Percentiles rank a stretch among this genome's conserved stretches.
Conservation (phyloP, 2,797 vertebrate species). For the Mormyrus proboscirostris region DNA sequence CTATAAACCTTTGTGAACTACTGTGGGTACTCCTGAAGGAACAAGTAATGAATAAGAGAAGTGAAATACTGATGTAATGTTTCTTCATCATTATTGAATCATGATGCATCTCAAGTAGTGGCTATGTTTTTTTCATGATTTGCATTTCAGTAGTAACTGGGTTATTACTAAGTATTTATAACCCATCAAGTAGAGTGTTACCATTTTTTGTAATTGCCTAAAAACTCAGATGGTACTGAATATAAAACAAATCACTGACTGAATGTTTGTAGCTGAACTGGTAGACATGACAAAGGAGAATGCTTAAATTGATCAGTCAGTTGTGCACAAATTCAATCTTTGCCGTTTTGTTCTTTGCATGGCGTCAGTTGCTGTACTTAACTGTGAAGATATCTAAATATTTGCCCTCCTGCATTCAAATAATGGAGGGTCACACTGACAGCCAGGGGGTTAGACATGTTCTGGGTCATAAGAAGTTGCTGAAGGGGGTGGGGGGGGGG, state of each 20-base stretch:
- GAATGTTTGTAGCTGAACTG: background rate
- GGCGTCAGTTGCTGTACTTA: background rate
- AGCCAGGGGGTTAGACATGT: background rate
- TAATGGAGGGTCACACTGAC: background rate
- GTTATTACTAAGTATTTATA: background rate
- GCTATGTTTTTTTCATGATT: background rate
- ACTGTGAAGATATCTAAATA: background rate
- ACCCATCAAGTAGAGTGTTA: background rate
- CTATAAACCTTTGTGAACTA: background rate
- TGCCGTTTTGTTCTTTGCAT: background rate
- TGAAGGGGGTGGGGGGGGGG: background rate
- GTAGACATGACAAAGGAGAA: background rate
- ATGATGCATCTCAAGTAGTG: background rate
- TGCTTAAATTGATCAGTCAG: background rate
- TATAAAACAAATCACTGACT: background rate
- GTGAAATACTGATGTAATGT: background rate
- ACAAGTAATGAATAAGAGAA: background rate
- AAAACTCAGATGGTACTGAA: background rate
- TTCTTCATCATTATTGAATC: background rate
- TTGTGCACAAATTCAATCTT: background rate
- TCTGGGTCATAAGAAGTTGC: background rate
- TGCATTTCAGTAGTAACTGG: background rate
- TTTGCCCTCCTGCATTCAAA: background rate
- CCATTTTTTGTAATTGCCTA: background rate
- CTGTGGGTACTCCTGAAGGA: background rate